Conservation (phyloP, 2,797 vertebrate genomes). For the Urophycis tenuis region DNA sequence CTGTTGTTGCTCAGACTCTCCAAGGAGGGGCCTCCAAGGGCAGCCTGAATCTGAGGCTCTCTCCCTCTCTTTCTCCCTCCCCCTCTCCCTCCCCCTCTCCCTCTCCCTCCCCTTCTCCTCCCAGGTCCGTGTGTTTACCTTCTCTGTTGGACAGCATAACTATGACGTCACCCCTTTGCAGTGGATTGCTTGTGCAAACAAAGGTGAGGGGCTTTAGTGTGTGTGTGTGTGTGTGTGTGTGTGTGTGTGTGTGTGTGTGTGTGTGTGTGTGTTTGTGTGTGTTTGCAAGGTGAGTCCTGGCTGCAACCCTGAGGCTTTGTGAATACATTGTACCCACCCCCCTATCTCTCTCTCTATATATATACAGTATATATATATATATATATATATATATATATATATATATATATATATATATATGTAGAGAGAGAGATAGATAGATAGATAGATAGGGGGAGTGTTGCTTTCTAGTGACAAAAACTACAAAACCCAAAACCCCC, state of each 20-base stretch:
- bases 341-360: not conserved
- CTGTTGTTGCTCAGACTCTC: not conserved
- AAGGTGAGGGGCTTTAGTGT: slow-evolving; percentile 70
- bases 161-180: slow-evolving; percentile 95
- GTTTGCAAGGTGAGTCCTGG: not conserved
- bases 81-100: not conserved
- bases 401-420: not conserved
- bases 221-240: slow-evolving; percentile 1
- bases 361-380: not conserved
- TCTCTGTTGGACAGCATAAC: slow-evolving; percentile 97
- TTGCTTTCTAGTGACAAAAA: not conserved
- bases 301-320: not conserved
- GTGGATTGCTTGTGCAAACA: slow-evolving; percentile 98
- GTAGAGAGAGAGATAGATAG: not conserved
- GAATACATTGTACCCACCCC: too few relatives aligned
- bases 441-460: too few relatives aligned
- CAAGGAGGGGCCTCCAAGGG: not conserved
- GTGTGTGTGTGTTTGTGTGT: too few relatives aligned
- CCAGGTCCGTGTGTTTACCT: slow-evolving; percentile 96
- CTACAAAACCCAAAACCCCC: not conserved
- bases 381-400: too few relatives aligned
- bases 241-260: too few relatives aligned
- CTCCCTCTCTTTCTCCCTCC: not conserved
- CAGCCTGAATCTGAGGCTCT: not conserved
- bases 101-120: not conserved